Conservation (phyloP, 2,113 vertebrate genomes). For the Barnardius zonarius region DNA sequence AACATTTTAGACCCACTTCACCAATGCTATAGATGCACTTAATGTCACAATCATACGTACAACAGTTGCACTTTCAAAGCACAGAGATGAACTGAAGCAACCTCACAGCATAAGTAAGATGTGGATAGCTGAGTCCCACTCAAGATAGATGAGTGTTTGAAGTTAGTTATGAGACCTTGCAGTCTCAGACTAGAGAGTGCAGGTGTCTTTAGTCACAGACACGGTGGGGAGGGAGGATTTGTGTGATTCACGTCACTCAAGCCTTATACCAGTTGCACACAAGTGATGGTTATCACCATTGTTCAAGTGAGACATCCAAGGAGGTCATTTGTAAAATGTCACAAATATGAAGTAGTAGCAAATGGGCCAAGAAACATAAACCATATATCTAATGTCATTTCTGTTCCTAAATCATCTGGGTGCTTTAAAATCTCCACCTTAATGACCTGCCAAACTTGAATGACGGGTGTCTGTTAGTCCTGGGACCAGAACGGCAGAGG, state of each 20-base stretch:
- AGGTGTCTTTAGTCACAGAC: background rate
- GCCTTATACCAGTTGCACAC: background rate
- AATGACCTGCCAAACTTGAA: background rate
- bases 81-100: background rate
- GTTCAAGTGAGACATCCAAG: background rate
- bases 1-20: background rate
- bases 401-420: background rate
- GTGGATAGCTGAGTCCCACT: background rate
- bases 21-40: background rate
- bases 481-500: background rate
- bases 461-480: background rate
- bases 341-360: background rate
- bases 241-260: background rate
- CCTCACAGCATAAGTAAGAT: background rate
- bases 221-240: background rate
- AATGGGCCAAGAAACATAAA: background rate
- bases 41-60: background rate
- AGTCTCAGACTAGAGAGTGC: background rate
- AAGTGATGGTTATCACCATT: background rate
- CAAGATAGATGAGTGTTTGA: background rate
- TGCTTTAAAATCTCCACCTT: background rate
- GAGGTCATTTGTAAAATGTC: background rate
- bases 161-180: background rate
- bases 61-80: background rate
- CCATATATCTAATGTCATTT: background rate